A percentile compares a stretch with the other conserved stretches of the same genome.
Evolutionary conservation across 2,113 vertebrate species (phyloP).

Genomic region (Uropsilus gracilis): DNA sequence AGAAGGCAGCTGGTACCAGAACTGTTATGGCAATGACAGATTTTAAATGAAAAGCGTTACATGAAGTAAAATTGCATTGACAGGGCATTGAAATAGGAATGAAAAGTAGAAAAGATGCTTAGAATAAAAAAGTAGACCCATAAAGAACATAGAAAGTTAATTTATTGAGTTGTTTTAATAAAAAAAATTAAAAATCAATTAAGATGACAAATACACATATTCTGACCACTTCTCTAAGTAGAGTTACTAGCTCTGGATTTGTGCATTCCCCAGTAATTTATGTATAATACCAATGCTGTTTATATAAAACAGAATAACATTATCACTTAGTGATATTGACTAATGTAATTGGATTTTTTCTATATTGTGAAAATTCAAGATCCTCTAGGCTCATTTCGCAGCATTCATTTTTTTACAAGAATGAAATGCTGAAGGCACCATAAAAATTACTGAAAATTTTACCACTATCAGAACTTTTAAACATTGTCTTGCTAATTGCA

Average conservation of each 20-base stretch:
- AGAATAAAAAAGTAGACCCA: background rate
- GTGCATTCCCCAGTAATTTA: background rate
- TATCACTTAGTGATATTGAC: background rate
- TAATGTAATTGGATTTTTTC: background rate
- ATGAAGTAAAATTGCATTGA: constrained; percentile 62
- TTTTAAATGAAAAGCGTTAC: constrained; percentile 78
- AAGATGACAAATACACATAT: background rate
- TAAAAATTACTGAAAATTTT: background rate
- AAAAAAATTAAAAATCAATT: background rate
- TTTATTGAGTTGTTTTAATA: background rate
- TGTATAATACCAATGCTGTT: background rate
- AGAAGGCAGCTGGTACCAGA: constrained; percentile 65
- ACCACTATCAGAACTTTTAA: background rate
- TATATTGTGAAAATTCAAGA: background rate
- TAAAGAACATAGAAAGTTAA: background rate
- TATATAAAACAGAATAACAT: background rate
- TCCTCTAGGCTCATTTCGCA: background rate
- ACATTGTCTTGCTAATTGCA: background rate
- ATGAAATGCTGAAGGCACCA: background rate
- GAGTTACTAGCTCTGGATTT: background rate
- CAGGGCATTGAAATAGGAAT: constrained; percentile 19
- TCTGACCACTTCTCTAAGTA: background rate
- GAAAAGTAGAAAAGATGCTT: constrained; percentile 58
- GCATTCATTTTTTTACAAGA: background rate
- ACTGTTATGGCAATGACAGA: constrained; percentile 54